Evolutionary conservation across 2,113 vertebrate genomes (phyloP).

Genomic region (Pteronura brasiliensis): DNA sequence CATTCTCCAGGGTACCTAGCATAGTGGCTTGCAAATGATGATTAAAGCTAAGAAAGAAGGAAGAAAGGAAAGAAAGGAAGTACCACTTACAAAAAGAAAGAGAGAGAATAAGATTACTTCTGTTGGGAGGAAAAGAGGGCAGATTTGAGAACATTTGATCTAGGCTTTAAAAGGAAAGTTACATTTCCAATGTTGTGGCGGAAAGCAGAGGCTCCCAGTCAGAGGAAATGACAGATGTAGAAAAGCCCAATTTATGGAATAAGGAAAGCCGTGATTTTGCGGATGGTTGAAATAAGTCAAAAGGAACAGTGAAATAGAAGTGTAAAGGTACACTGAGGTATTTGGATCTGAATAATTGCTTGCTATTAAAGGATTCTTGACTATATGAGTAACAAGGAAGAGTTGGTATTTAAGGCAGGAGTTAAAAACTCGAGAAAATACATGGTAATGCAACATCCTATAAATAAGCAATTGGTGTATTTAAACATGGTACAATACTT

Average conservation of each 20-base stretch:
- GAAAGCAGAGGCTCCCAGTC: not conserved
- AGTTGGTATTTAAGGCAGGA: not conserved
- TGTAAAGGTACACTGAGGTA: not conserved
- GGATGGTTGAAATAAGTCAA: not conserved
- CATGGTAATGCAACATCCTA: not conserved
- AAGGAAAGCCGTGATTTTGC: not conserved
- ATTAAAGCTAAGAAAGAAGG: not conserved
- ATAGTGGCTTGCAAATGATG: not conserved
- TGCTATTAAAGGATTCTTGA: not conserved
- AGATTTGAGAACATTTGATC: not conserved
- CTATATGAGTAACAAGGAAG: not conserved
- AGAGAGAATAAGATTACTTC: not conserved
- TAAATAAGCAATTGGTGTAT: not conserved
- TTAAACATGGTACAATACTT: not conserved
- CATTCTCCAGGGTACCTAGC: not conserved
- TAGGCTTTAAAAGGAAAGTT: not conserved
- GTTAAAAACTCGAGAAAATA: not conserved
- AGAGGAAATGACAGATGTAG: not conserved
- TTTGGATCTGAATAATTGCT: not conserved
- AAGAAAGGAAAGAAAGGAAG: not conserved
- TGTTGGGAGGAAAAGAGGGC: not conserved
- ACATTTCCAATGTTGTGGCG: not conserved
- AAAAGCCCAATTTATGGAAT: not conserved
- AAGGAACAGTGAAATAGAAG: not conserved
- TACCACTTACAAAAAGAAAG: not conserved